Base-by-base conservation (phyloP, 2,797 vertebrate genomes). In the Pristis pectinata region DNA sequence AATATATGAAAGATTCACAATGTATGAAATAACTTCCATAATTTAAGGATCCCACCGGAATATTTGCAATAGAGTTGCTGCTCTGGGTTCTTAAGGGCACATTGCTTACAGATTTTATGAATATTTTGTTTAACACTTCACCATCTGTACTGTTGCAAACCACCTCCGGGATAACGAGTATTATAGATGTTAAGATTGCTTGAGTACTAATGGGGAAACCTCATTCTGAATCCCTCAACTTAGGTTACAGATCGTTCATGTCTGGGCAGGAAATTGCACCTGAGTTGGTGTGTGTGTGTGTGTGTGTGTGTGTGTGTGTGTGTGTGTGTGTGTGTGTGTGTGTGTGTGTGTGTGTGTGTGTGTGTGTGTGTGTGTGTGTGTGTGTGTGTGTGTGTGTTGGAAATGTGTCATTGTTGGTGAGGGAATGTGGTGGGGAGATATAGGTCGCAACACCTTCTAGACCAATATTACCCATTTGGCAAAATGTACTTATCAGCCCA, bases 21-120 rank as follows among this genome's bases (percentile, higher is more conserved):
- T 91, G 61, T 91, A 91, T 91, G 87, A 91, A 91, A 91, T 91
- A 91, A 91, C 87, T 91, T 91, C 59, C 87, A 67, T 91, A 91
- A 91, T 67, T 91, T 91, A 91, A 91, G 49, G 87, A 91, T 91
- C 87, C 59, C 87, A 11, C 59, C 37, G 87, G 87, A 64, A 91
- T 91, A 91, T 87, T 59, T 59, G 30, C 83, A 87, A 56, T 67
- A n/a, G 61, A 91, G 61, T 91, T 41, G 56, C 59, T 91, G 37
- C 61, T 91, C n/a, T 91, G 87, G 61, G 61, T 44, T 91, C 87
- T 67, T 64, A 91, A 67, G 87, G 87, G 6, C 64, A 91, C 61
- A 67, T 67, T 91, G 59, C 61, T 91, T 37, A 64, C 59, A 24
- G 59, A 91, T 91, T 64, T 91, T 64, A 41, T 91, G 34, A 64